phyloP scores from a whole-genome alignment of 1,140 invertebrate species.

The Glossosoma conforme region DNA sequence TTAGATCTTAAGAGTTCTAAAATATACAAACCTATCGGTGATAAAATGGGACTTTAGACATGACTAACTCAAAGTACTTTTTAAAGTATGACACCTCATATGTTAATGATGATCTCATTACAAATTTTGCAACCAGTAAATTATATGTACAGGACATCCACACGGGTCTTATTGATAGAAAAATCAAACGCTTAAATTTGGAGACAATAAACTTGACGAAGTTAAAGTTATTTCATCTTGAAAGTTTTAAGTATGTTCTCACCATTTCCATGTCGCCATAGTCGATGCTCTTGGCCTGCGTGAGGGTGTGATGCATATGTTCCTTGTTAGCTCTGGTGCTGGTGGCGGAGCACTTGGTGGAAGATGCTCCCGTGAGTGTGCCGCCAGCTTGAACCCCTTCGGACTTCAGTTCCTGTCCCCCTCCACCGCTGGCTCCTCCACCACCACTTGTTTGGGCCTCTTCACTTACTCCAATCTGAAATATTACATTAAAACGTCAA shows the following conservation, averaged over 20 bases:
- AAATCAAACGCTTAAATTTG: no score
- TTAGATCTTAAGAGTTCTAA: no score
- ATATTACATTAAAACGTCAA: no score
- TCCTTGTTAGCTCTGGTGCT: slow-evolving; percentile 57
- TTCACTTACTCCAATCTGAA: slow-evolving; percentile 49
- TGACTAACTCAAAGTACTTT: no score
- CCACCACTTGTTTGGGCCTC: slow-evolving; percentile 44
- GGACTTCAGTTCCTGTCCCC: slow-evolving; percentile 60
- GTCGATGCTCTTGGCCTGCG: slow-evolving; percentile 64
- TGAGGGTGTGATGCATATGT: slow-evolving; percentile 56
- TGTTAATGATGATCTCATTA: no score
- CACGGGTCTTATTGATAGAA: no score
- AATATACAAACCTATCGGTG: no score
- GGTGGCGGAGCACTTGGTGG: slow-evolving; percentile 53
- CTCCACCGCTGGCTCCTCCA: slow-evolving; percentile 44
- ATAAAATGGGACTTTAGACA: no score
- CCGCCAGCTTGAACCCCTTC: slow-evolving; percentile 78
- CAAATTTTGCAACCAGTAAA: no score
- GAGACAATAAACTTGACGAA: slow-evolving; percentile 1
- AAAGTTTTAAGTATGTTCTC: slow-evolving; percentile 32
- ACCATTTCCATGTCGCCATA: slow-evolving; percentile 70
- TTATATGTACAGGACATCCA: no score
- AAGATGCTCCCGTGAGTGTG: slow-evolving; percentile 50
- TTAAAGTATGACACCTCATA: no score
- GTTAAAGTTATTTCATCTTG: background rate